Evolutionary conservation across 1,140 invertebrate genomes (phyloP), one percentile per base, ranked within the genome.

Genomic region (Maniola jurtina): DNA sequence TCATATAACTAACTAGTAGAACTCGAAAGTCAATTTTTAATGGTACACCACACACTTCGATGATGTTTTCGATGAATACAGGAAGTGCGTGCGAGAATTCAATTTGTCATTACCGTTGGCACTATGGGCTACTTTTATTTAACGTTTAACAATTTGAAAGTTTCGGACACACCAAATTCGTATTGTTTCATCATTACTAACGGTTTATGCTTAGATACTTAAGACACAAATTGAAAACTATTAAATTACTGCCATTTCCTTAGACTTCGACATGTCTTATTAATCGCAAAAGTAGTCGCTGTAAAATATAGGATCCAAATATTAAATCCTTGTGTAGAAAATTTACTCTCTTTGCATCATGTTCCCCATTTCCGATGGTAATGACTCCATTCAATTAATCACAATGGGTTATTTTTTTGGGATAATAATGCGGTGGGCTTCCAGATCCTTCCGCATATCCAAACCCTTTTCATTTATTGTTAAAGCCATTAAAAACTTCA

Each of bases 41-140:
- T 48, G 35, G 59, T 13, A 14, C 59, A 14, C 15, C 45, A 47
- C 15, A 60, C 42, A 45, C 47, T 40, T 15, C 35, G 58, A 60
- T 40, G 48, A 56, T 56, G 59, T 55, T 68, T 68, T 68, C 65
- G 50, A 60, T 66, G 34, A 59, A 15, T 70, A 75, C 81, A 86
- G 85, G 85, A 88, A 83, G 85, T 81, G 77, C 84, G 84, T 86
- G 84, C 72, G 70, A 76, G 83, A 77, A 89, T 89, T 85, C 67
- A 75, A 76, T 74, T 75, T 67, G 69, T 80, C 54, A 64, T 60
- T 50, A 71, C 62, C 61, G 60, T 54, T 66, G 61, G n/a, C 57
- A 40, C 52, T 61, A 62, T 48, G 61, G 63, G 66, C 54, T 56
- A 56, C 60, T 59, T 64, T 70, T 48, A 71, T 64, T 62, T 61